Evolutionary conservation across 2,113 vertebrate species (phyloP).

Genomic region (Octodon degus): DNA sequence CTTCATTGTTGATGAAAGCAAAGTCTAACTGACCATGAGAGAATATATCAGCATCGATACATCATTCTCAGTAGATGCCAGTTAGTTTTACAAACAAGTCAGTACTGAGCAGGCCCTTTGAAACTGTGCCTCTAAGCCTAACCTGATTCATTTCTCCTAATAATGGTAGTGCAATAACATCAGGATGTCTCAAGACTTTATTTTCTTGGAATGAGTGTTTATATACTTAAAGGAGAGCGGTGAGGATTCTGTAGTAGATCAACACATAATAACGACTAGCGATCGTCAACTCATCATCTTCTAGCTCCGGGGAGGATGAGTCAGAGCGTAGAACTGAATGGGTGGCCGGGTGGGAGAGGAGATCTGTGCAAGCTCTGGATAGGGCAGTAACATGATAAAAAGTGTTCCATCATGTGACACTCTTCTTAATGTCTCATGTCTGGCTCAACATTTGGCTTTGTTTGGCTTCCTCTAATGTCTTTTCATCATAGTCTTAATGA

Average conservation of each 20-base stretch:
- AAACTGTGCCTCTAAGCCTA: not conserved
- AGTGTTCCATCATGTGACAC: not conserved
- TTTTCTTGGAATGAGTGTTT: not conserved
- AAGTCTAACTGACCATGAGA: not conserved
- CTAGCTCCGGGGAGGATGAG: not conserved
- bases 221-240: not conserved
- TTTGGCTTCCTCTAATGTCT: slow-evolving; percentile 19
- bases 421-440: not conserved
- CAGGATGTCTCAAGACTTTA: not conserved
- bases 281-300: not conserved
- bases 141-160: not conserved
- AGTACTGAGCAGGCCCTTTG: not conserved
- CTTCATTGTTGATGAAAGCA: not conserved
- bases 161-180: not conserved
- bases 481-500: slow-evolving; percentile 28
- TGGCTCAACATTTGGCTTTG: not conserved
- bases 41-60: not conserved
- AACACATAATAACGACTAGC: not conserved
- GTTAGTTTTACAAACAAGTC: not conserved
- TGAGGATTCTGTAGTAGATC: not conserved
- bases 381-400: not conserved
- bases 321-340: not conserved
- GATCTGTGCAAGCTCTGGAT: not conserved
- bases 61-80: not conserved
- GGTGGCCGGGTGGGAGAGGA: not conserved